phyloP scores from a whole-genome alignment of 2,888 invertebrate species.

The Geophilus truncorum region DNA sequence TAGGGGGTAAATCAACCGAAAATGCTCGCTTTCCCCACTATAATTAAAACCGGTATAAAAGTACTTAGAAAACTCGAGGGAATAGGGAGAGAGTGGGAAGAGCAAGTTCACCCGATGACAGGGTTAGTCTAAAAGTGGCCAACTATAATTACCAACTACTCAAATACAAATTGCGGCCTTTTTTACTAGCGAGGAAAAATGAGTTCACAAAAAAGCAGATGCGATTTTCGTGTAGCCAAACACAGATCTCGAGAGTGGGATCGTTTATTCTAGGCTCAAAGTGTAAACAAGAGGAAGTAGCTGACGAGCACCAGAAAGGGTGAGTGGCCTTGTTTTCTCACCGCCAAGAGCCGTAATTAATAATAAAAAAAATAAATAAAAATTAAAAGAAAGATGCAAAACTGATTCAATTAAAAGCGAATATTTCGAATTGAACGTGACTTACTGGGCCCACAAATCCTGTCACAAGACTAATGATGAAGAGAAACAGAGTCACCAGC shows the following conservation, averaged over 20 bases:
- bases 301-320: neutral
- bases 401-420: neutral
- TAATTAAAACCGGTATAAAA: neutral
- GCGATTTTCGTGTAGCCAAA: neutral
- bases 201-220: neutral
- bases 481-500: constrained; percentile 49
- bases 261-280: neutral
- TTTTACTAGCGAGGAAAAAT: neutral
- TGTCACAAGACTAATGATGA: constrained; percentile 48
- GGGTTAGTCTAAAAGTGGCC: neutral
- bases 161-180: neutral
- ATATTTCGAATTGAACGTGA: constrained; percentile 35
- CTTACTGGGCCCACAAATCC: constrained; percentile 56
- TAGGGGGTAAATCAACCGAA: neutral
- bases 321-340: neutral
- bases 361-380: neutral
- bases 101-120: neutral
- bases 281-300: neutral
- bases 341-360: neutral
- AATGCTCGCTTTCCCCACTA: neutral
- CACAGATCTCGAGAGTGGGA: neutral
- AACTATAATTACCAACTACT: neutral
- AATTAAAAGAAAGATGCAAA: neutral
- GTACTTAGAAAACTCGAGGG: neutral
- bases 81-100: neutral